These are phyloP conservation scores for Eugnorisma glareosa DNA, from an alignment of 2,888 invertebrate genomes.

Conservation along the genomic window DNA sequence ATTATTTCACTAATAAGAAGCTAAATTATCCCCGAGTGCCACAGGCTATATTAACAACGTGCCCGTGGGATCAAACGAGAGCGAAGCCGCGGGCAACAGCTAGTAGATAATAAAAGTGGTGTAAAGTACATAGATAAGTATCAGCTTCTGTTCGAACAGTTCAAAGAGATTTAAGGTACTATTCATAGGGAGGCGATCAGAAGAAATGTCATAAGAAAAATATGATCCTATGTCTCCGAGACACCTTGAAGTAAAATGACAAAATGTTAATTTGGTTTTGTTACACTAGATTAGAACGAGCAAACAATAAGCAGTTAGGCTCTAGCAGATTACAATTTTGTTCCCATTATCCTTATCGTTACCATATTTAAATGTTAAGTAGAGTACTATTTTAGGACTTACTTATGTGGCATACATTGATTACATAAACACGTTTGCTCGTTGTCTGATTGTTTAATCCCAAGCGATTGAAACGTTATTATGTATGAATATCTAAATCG, in stretches of 20 bases:
- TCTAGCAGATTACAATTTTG: not conserved
- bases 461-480: no score
- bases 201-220: not conserved
- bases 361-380: not conserved
- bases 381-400: not conserved
- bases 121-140: not conserved
- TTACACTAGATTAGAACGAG: not conserved
- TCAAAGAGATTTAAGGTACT: not conserved
- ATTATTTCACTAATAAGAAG: no score
- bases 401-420: not conserved
- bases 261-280: no score
- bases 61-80: no score
- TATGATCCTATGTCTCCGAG: not conserved
- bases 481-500: no score
- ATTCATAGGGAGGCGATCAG: not conserved
- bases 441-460: not conserved
- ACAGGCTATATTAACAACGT: no score
- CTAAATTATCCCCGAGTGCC: no score
- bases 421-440: not conserved
- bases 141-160: not conserved
- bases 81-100: no score
- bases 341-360: not conserved
- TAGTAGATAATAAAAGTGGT: not conserved
- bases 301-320: not conserved
- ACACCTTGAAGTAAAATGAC: not conserved